Evolutionary conservation across 2,797 vertebrate species (phyloP).

Genomic region (Rhinella marina): DNA sequence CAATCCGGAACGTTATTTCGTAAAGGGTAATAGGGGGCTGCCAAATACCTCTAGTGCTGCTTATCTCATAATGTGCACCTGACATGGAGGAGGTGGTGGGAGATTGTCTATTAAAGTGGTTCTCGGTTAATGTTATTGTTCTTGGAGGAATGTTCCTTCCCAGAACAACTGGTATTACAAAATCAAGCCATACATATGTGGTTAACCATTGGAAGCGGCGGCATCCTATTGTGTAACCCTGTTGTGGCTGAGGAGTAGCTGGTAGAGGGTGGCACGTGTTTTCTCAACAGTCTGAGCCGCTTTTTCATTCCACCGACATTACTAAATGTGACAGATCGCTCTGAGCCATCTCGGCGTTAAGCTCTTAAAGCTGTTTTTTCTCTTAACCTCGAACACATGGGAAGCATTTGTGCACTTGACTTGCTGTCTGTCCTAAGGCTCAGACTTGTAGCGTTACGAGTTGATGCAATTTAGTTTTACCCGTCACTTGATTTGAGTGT

Average conservation of each 20-base stretch:
- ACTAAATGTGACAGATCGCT: slow-evolving; percentile 73
- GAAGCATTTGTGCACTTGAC: slow-evolving; percentile 69
- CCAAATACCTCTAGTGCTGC: too few relatives aligned
- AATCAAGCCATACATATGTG: background rate
- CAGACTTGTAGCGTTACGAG: background rate
- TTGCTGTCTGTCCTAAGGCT: slow-evolving; percentile 66
- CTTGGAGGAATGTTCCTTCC: background rate
- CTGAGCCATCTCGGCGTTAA: slow-evolving; percentile 69
- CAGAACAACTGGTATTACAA: slow-evolving; percentile 3
- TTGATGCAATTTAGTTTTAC: slow-evolving; percentile 30
- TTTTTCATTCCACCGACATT: slow-evolving; percentile 62
- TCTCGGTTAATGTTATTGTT: background rate
- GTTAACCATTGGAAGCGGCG: background rate
- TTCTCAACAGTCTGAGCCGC: slow-evolving; percentile 13
- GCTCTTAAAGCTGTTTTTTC: slow-evolving; percentile 63
- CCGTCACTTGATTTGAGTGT: slow-evolving; percentile 46
- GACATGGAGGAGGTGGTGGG: background rate
- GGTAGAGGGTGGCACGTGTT: slow-evolving; percentile 12
- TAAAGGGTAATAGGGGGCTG: too few relatives aligned
- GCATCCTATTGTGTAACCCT: slow-evolving; percentile 7
- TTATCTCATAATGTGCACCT: background rate
- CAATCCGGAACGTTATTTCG: too few relatives aligned
- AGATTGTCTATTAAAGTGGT: background rate
- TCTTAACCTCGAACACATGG: slow-evolving; percentile 66
- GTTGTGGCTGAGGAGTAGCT: background rate